Evolutionary conservation across 2,888 invertebrate species (phyloP), one percentile per base, ranked within the genome.

Genomic region (Andrena trimmerana): DNA sequence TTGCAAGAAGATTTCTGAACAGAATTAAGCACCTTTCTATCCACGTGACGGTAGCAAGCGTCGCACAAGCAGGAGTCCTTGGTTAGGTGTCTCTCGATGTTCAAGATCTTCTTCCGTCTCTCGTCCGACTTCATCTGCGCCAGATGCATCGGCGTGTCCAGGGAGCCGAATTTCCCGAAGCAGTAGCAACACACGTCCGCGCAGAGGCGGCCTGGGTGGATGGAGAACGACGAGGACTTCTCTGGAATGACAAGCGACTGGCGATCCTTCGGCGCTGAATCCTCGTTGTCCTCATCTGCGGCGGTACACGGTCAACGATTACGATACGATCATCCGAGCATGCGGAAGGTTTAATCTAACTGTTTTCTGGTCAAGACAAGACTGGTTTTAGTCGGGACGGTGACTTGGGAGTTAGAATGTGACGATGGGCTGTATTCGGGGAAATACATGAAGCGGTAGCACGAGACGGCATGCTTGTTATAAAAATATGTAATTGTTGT

Each of bases 181-280:
- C 98, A 98, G 93, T 97, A 97, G 91, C 97, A 97, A 92, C 98
- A 98, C 90, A 97, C 97, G 94, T 98, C 97, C 93, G 96, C 96
- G 92, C 98, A 98, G 69, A 97, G 94, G 10, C 97, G 94, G 0
- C 96, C 97, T 0, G 97, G 97, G 94, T 98, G 98, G 90, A 98
- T 97, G 90, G 97, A 97, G 94, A 98, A 98, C 0, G 97, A 97
- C 8, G 97, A 97, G 0, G 97, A 97, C 94, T 98, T 98, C 94
- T 98, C 97, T 0, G 98, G 98, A 88, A 98, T 97, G 76, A 98
- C 97, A 90, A 98, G 95, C 88, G 95, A 95, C 74, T 96, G 95
- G 2, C 95, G 95, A 80, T 94, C 93, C 89, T 96, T 94, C 5
- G 93, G 85, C 4, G 91, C 85, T 10, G 91, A 79, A 69, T 94